These are phyloP conservation scores for Antennarius striatus DNA, from an alignment of 2,113 vertebrate genomes.

Conservation along the genomic window DNA sequence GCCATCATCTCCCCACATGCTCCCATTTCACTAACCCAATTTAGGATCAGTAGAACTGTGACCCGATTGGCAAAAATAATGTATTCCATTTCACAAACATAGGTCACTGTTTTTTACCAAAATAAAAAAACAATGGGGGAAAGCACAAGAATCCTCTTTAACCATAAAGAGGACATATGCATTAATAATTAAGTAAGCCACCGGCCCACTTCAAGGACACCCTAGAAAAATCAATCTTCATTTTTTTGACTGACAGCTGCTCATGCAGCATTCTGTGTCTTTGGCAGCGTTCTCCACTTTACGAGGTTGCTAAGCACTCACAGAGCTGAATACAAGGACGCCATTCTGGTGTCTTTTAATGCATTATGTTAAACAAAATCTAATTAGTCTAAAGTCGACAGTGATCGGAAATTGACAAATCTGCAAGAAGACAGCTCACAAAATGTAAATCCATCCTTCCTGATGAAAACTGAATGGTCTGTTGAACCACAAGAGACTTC, in stretches of 20 bases:
- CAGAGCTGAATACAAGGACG: not conserved
- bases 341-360: not conserved
- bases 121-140: not conserved
- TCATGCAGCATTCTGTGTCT: not conserved
- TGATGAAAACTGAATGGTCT: not conserved
- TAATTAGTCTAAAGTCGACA: not conserved
- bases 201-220: not conserved
- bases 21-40: constrained; percentile 19
- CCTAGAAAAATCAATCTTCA: not conserved
- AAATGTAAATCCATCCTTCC: not conserved
- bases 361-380: not conserved
- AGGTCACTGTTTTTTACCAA: not conserved
- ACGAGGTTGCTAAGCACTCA: not conserved
- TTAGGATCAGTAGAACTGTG: constrained; percentile 22
- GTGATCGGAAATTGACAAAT: not conserved
- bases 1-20: constrained; percentile 1
- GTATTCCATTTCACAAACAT: not conserved
- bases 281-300: not conserved
- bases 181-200: constrained; percentile 18
- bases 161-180: no score
- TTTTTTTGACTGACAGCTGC: not conserved
- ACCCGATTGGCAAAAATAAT: not conserved
- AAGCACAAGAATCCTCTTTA: not conserved
- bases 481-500: not conserved
- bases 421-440: not conserved